Evolutionary conservation across 2,113 vertebrate species (phyloP).

Genomic region (Nesogale talazaci): DNA sequence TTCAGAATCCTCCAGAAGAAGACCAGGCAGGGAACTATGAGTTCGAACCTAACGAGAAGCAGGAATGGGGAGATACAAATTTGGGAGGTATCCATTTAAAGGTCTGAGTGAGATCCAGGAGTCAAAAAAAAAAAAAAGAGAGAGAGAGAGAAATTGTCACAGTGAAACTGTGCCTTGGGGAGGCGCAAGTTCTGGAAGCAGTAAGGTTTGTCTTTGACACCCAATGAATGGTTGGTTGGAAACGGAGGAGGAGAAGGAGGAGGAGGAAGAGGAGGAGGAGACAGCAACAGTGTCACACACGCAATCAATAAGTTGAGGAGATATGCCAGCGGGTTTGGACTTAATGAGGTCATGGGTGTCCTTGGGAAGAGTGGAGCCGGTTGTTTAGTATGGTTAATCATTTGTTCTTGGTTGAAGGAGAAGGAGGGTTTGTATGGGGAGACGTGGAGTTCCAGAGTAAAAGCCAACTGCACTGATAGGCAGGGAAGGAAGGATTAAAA

Average conservation of each 20-base stretch:
- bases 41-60: neutral
- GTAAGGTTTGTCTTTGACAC: neutral
- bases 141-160: neutral
- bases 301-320: neutral
- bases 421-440: neutral
- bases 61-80: neutral
- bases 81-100: neutral
- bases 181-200: neutral
- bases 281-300: neutral
- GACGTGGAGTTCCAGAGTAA: slow-evolving; percentile 45
- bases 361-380: slow-evolving; percentile 56
- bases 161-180: neutral
- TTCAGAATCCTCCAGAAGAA: neutral
- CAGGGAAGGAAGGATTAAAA: neutral
- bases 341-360: slow-evolving; percentile 51
- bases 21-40: neutral
- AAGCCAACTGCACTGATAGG: slow-evolving; percentile 40
- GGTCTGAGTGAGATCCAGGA: neutral
- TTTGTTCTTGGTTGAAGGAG: slow-evolving; percentile 62
- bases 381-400: slow-evolving; percentile 54
- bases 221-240: neutral
- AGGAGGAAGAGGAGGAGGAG: neutral
- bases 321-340: neutral
- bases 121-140: neutral
- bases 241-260: too few relatives aligned